These are phyloP conservation scores for Eueides isabella DNA, from an alignment of 1,140 invertebrate species.

Conservation along the genomic window DNA sequence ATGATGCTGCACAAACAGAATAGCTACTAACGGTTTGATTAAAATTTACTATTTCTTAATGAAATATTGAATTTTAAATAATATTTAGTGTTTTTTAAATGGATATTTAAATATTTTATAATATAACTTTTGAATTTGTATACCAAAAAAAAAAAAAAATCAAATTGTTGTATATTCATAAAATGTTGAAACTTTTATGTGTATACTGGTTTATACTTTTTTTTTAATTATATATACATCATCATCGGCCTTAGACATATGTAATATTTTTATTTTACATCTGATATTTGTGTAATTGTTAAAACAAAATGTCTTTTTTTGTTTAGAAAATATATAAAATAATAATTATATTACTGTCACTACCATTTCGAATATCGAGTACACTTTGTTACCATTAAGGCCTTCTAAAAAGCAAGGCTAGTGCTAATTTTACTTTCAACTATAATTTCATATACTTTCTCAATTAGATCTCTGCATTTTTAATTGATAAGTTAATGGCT, in stretches of 20 bases:
- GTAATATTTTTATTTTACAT: neutral
- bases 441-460: slow-evolving; percentile 4
- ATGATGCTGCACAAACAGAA: slow-evolving; percentile 8
- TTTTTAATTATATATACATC: neutral
- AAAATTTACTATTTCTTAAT: neutral
- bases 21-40: neutral
- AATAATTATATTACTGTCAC: neutral
- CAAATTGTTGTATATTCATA: slow-evolving; percentile 13
- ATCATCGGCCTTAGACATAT: slow-evolving; percentile 3
- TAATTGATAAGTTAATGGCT: neutral
- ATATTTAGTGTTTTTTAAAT: neutral
- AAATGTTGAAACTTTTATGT: slow-evolving; percentile 12
- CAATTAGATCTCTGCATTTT: slow-evolving; percentile 7
- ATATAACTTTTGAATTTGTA: slow-evolving; percentile 11
- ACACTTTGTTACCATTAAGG: slow-evolving; percentile 7
- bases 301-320: neutral
- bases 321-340: neutral
- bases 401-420: slow-evolving; percentile 6
- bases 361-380: neutral
- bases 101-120: slow-evolving; percentile 12
- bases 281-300: slow-evolving; percentile 3
- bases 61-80: neutral
- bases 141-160: slow-evolving; percentile 9
- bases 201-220: slow-evolving; percentile 3
- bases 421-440: slow-evolving; percentile 12